Percentiles rank a stretch among this genome's conserved stretches.
These are phyloP conservation scores for Metopia argyrocephala DNA, from an alignment of 2,888 invertebrate genomes.

Conservation along the genomic window DNA sequence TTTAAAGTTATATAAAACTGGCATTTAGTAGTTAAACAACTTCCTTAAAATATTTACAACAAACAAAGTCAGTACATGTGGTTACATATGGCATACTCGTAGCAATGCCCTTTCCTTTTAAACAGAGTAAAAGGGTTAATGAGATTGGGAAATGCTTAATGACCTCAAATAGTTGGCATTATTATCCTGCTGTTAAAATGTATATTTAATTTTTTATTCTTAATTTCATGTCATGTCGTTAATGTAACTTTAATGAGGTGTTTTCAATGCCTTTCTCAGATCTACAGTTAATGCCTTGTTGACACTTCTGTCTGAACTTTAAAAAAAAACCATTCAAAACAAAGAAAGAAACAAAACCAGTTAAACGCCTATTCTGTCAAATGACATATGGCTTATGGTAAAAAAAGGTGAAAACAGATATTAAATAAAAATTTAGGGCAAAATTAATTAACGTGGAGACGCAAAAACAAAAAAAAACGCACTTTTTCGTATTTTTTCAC, in stretches of 20 bases:
- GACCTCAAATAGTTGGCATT: not conserved
- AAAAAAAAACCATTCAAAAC: not conserved
- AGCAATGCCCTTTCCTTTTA: not conserved
- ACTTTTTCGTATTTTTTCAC: no score
- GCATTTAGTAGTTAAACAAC: constrained; percentile 25
- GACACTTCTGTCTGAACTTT: constrained; percentile 1
- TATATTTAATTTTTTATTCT: constrained; percentile 4
- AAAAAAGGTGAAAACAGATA: not conserved
- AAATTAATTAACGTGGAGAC: no score
- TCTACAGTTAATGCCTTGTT: constrained; percentile 46
- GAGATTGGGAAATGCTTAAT: not conserved
- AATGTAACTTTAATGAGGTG: constrained; percentile 63
- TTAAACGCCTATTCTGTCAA: not conserved
- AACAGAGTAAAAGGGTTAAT: constrained; percentile 27
- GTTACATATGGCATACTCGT: no score
- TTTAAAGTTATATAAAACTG: not conserved
- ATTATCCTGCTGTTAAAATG: constrained; percentile 19
- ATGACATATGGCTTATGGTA: not conserved
- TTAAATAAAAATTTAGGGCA: no score
- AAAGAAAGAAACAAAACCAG: not conserved
- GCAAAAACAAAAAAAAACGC: no score
- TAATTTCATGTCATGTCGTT: constrained; percentile 25
- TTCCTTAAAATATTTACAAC: constrained; percentile 20
- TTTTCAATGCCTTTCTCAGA: constrained; percentile 10
- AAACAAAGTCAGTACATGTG: no score